Base-by-base conservation (phyloP, 1,140 invertebrate genomes). In the Sinella curviseta region DNA sequence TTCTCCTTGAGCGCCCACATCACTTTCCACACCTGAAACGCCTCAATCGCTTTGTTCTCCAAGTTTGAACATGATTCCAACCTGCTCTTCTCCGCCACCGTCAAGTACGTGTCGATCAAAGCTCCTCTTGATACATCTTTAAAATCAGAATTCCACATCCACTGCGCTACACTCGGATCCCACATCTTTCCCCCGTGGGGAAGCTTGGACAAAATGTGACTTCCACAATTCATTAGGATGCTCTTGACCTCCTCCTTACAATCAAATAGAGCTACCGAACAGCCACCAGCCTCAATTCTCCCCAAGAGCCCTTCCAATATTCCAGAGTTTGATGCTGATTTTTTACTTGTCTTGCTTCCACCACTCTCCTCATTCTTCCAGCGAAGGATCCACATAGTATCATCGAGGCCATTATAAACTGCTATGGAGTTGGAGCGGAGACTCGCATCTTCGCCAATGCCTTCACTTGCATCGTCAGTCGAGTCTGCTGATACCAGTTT, bases 111-210 rank as follows among this genome's bases (percentile, higher is more conserved):
- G 17, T 67, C 24, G 0, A 82, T 74, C 2, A 79, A 55, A 26
- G 77, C 24, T 54, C 48, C 39, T 20, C n/a, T 36, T 20, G 70
- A 74, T 1, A 79, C 89, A n/a, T 86, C 87, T 67, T 84, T 86
- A n/a, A n/a, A n/a, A 65, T 91, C 91, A 0, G 92, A 91, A 86
- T 94, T 90, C 20, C 94, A 82, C 60, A 95, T 82, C 94, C 94
- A 96, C 84, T 90, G 90, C 24, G 90, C 93, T 67, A 94, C 87
- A 84, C 90, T 90, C 8, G 94, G 92, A 89, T 96, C 94, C 76
- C 91, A 87, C 82, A 81, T 80, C 34, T 39, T 55, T 39, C 33
- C 73, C 39, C 57, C 33, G 54, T n/a, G 24, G 24, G 67, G 73
- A 48, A 81, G 1, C 0, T 77, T 55, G 17, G 30, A 73, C 55